Conservation (phyloP, 2,888 invertebrate genomes). For the Dryococelus australis region DNA sequence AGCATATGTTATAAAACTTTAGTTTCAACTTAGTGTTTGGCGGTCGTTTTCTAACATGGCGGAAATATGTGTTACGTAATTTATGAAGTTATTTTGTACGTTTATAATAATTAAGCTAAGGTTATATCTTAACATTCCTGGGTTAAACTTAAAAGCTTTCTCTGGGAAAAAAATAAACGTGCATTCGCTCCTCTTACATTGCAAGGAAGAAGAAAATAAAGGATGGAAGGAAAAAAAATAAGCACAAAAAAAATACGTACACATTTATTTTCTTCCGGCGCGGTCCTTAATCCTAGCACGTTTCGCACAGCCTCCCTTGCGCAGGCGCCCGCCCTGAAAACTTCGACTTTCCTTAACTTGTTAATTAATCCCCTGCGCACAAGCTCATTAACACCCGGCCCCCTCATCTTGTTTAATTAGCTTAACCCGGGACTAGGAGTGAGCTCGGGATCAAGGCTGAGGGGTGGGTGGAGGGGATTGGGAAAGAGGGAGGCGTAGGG, state of each 20-base stretch:
- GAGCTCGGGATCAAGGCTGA: not conserved
- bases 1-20: too few relatives aligned
- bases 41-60: too few relatives aligned
- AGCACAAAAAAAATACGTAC: not conserved
- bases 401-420: conserved; percentile 35
- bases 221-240: not conserved
- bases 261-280: not conserved
- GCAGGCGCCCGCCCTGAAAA: not conserved
- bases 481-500: too few relatives aligned
- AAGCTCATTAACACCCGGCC: conserved; percentile 34
- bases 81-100: too few relatives aligned
- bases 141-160: too few relatives aligned
- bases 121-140: too few relatives aligned
- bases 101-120: too few relatives aligned
- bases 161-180: too few relatives aligned
- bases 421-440: not conserved
- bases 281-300: not conserved
- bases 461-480: not conserved
- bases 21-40: too few relatives aligned
- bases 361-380: conserved; percentile 33
- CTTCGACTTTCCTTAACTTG: conserved; percentile 28
- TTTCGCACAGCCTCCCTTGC: not conserved
- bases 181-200: too few relatives aligned
- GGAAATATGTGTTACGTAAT: too few relatives aligned
- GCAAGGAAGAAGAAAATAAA: too few relatives aligned